Percentiles rank a stretch among this genome's conserved stretches.
phyloP scores from a whole-genome alignment of 2,888 invertebrate genomes.

The Campoletis raptor region DNA sequence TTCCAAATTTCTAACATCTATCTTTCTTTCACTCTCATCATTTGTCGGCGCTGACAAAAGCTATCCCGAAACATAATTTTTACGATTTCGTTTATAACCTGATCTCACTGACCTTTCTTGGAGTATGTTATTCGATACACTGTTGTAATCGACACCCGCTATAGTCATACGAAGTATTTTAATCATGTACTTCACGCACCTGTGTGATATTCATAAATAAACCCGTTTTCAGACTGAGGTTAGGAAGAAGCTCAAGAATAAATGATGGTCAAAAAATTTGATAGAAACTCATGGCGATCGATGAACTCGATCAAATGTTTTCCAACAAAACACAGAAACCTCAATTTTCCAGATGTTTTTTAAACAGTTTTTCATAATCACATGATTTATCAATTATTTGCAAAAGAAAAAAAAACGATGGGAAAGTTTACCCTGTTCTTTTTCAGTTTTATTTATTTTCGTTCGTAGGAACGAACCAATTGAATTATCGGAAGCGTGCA shows the following conservation, averaged over 20 bases:
- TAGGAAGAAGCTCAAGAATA: not conserved
- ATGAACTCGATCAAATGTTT: not conserved
- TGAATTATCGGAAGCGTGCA: constrained; percentile 59
- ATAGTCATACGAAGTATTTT: not conserved
- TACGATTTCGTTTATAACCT: constrained; percentile 37
- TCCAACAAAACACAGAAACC: not conserved
- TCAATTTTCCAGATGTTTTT: not conserved
- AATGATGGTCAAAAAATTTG: not conserved
- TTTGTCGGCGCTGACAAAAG: constrained; percentile 28
- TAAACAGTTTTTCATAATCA: not conserved
- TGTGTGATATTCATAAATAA: not conserved
- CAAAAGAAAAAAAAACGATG: not conserved
- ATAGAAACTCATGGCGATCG: not conserved
- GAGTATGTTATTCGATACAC: constrained; percentile 3
- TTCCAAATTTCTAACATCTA: constrained; percentile 24
- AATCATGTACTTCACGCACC: not conserved
- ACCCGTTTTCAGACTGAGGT: not conserved
- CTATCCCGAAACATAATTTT: constrained; percentile 49
- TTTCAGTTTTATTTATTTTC: constrained; percentile 14
- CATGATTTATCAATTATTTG: not conserved
- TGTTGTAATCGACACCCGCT: constrained; percentile 31
- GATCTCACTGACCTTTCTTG: not conserved
- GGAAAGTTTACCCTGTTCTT: not conserved
- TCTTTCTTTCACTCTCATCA: constrained; percentile 33
- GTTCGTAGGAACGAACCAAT: constrained; percentile 29